phyloP scores from a whole-genome alignment of 2,113 vertebrate genomes.

The Hyla sarda region DNA sequence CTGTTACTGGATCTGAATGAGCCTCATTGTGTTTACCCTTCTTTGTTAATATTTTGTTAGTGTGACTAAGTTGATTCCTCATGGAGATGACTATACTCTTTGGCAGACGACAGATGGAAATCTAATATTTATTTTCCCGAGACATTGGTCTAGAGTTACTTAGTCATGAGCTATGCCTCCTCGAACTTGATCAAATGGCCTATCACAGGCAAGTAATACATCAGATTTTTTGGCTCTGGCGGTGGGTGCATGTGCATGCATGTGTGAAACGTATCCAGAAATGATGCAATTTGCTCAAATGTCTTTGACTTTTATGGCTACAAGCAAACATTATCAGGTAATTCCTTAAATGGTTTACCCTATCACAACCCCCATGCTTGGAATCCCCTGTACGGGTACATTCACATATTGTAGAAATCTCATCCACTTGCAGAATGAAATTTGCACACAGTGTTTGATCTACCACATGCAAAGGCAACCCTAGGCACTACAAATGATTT shows the following conservation, averaged over 20 bases:
- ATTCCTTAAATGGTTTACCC: background rate
- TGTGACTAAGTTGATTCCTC: constrained; percentile 52
- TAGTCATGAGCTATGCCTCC: constrained; percentile 24
- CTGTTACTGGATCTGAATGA: constrained; percentile 23
- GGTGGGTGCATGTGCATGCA: background rate
- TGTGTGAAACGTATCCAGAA: background rate
- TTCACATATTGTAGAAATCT: too few species aligned
- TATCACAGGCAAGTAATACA: background rate
- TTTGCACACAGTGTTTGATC: too few species aligned
- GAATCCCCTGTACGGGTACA: too few species aligned
- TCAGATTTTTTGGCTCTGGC: background rate
- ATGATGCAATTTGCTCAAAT: background rate
- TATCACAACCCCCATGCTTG: background rate
- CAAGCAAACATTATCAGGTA: background rate
- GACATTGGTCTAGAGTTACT: constrained; percentile 42
- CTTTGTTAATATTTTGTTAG: constrained; percentile 47
- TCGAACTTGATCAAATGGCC: background rate
- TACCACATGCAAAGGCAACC: too few species aligned
- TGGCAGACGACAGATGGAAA: constrained; percentile 53
- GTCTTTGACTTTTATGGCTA: background rate
- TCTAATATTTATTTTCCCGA: constrained; percentile 35
- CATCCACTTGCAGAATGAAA: too few species aligned
- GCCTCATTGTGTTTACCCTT: constrained; percentile 21
- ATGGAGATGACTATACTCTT: constrained; percentile 39
- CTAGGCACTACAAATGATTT: too few species aligned